Evolutionary conservation across 2,888 invertebrate genomes (phyloP).

Genomic region (Cataglyphis albicans): DNA sequence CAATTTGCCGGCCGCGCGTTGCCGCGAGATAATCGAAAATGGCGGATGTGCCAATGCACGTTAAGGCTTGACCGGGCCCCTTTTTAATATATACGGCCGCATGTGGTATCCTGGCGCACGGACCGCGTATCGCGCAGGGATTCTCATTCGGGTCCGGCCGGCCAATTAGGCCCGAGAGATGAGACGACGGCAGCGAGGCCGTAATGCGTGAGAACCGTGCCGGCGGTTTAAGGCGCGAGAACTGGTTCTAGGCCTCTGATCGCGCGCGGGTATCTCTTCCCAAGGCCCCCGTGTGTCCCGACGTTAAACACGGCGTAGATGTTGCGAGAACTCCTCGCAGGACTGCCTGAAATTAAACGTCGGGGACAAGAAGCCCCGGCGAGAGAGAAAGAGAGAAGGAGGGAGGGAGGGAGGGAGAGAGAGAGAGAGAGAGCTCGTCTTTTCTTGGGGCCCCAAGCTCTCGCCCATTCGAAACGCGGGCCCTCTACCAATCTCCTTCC

Average conservation of each 20-base stretch:
- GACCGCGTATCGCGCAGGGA: slow-evolving; percentile 61
- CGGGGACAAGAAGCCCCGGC: slow-evolving; percentile 68
- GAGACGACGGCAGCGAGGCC: slow-evolving; percentile 66
- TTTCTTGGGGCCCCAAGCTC: slow-evolving; percentile 56
- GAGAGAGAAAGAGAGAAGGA: slow-evolving; percentile 14
- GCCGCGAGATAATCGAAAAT: slow-evolving; percentile 40
- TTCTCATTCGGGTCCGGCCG: slow-evolving; percentile 63
- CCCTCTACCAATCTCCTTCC: slow-evolving; percentile 10
- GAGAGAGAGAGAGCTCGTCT: slow-evolving; percentile 45
- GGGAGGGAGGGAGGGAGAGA: slow-evolving; percentile 33
- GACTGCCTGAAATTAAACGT: slow-evolving; percentile 74
- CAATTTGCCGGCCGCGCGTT: not conserved
- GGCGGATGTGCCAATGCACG: slow-evolving; percentile 33
- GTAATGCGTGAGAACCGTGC: slow-evolving; percentile 81
- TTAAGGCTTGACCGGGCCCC: slow-evolving; percentile 18
- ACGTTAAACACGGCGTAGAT: slow-evolving; percentile 71
- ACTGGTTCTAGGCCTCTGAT: slow-evolving; percentile 79
- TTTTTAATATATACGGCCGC: slow-evolving; percentile 36
- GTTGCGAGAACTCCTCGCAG: slow-evolving; percentile 67
- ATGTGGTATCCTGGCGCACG: slow-evolving; percentile 24
- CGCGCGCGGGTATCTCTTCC: slow-evolving; percentile 72
- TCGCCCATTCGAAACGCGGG: slow-evolving; percentile 56
- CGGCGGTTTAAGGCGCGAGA: slow-evolving; percentile 80
- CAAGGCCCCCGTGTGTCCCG: slow-evolving; percentile 67
- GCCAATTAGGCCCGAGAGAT: slow-evolving; percentile 70